A percentile compares a stretch with the other conserved stretches of the same genome.
These are phyloP conservation scores for Octopus sinensis DNA, from an alignment of 1,140 invertebrate genomes.

Conservation along the genomic window DNA sequence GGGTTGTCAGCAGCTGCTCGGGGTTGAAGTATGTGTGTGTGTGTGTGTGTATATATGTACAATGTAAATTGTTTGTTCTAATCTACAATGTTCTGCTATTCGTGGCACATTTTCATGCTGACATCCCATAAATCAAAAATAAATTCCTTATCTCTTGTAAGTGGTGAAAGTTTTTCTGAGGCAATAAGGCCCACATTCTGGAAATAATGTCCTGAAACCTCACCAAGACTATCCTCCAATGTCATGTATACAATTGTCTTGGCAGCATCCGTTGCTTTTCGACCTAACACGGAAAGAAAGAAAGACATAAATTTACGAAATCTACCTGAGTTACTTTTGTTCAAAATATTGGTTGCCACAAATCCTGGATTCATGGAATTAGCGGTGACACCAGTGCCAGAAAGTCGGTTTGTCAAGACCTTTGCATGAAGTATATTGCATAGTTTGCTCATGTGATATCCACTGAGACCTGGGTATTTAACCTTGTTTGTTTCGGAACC, in stretches of 20 bases:
- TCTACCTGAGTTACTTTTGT: background rate
- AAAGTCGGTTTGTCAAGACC: conserved; percentile 74
- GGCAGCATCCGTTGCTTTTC: conserved; percentile 50
- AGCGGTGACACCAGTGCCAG: conserved; percentile 64
- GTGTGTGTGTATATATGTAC: no score
- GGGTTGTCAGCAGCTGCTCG: no score
- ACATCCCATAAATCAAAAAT: conserved; percentile 81
- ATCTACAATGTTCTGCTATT: background rate
- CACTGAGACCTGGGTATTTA: conserved; percentile 29
- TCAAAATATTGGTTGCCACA: background rate
- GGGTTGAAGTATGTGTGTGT: no score
- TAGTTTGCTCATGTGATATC: conserved; percentile 83
- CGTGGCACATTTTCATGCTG: conserved; percentile 56
- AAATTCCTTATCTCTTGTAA: conserved; percentile 68
- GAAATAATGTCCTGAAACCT: conserved; percentile 78
- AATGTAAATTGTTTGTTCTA: no score
- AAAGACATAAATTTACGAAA: background rate
- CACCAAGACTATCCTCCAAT: conserved; percentile 69
- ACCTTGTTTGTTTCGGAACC: conserved; percentile 68
- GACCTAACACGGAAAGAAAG: conserved; percentile 35
- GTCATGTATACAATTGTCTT: conserved; percentile 57
- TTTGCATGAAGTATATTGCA: conserved; percentile 82
- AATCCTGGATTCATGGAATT: background rate
- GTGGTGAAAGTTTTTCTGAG: conserved; percentile 23
- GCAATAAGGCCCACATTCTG: conserved; percentile 69